Percentiles rank a stretch among this genome's conserved stretches.
These are phyloP conservation scores for Vombatus ursinus DNA, from an alignment of 2,113 vertebrate species.

Conservation along the genomic window DNA sequence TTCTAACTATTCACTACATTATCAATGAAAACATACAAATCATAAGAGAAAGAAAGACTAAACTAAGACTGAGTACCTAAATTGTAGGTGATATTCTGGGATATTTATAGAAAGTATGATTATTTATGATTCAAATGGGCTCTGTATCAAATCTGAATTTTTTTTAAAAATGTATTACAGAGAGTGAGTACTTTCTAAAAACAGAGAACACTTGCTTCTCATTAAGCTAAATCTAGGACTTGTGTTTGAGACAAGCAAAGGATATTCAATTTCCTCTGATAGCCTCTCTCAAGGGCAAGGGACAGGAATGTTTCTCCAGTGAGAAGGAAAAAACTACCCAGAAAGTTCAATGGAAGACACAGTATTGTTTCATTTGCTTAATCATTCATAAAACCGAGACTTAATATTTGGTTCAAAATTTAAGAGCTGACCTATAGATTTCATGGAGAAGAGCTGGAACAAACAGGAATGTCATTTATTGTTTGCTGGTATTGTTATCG, in stretches of 20 bases:
- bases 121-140: slow-evolving; percentile 2
- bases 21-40: slow-evolving; percentile 46
- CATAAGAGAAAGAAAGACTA: too few species aligned
- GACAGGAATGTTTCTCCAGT: background rate
- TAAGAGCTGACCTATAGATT: too few species aligned
- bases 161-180: background rate
- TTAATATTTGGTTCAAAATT: slow-evolving; percentile 52
- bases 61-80: slow-evolving; percentile 50
- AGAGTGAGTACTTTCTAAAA: slow-evolving; percentile 27
- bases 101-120: slow-evolving; percentile 17
- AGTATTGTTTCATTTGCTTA: slow-evolving; percentile 43
- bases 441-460: too few species aligned
- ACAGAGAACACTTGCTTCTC: background rate
- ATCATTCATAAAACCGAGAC: slow-evolving; percentile 52
- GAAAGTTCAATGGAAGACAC: background rate
- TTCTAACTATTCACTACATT: background rate
- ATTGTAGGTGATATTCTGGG: slow-evolving; percentile 52
- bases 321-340: slow-evolving; percentile 42
- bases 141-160: slow-evolving; percentile 22
- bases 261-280: slow-evolving; percentile 25
- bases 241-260: slow-evolving; percentile 26
- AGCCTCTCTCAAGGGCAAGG: slow-evolving; percentile 15
- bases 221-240: background rate
- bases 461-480: too few species aligned
- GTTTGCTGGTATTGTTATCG: too few species aligned